Base-by-base conservation (phyloP, 2,888 invertebrate species). In the Drosophila antonietae region DNA sequence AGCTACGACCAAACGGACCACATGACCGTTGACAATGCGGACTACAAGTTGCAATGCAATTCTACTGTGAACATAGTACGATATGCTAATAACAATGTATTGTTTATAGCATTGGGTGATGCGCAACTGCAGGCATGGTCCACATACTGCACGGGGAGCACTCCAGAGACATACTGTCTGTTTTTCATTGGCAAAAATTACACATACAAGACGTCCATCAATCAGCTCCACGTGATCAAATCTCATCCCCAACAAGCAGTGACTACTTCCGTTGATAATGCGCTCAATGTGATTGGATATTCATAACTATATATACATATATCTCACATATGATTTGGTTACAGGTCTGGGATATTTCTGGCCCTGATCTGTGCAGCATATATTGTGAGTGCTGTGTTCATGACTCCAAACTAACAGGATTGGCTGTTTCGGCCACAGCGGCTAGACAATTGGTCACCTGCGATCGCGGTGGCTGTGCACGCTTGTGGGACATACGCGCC, bases 81-180 rank as follows among this genome's bases (percentile, higher is more conserved):
- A 35, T 93, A 88, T 70, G 80, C 91, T 0, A 75, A 84, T 3
- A 81, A 88, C 57, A 90, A 91, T 74, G 89, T 91, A 52, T 88
- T 92, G 37, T 73, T 93, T 44, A 69, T 91, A 55, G 89, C 91
- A 1, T 67, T 91, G 33, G 90, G 90, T 14, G 88, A 90, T 63
- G 89, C 91, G 1, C 78, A 85, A 10, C 65, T 93, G 3, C 91
- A 93, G 67, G 81, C 90, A 6, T 93, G 92, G 92, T 92, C 93
- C 3, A 93, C 92, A 1, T 87, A 88, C 61, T 89, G 93, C 0
- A 84, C 87, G 41, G 85, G 90, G 33, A 88, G 92, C 14, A 77
- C 71, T 67, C 49, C 83, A 4, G 58, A 78, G 14, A 70, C 91
- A 0, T 92, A 91, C 63, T 91, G 90, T 44, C 77, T 92, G 28